These are phyloP conservation scores for Thecocarcelia acutangulata DNA, from an alignment of 2,888 invertebrate genomes.

Conservation along the genomic window DNA sequence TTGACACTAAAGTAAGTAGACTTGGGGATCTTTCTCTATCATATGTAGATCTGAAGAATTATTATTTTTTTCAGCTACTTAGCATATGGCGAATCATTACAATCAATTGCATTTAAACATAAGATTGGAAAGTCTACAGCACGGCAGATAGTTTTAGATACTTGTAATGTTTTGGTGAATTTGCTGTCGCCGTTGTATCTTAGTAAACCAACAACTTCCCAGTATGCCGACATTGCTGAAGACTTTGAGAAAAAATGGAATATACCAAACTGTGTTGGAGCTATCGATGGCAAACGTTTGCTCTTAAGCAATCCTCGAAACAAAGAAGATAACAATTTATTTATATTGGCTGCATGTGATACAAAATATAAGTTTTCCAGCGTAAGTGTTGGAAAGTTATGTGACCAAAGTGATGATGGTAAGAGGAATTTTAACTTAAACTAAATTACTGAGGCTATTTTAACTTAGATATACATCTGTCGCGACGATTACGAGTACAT, in stretches of 20 bases:
- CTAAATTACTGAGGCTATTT: background rate
- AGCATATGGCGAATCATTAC: slow-evolving; percentile 40
- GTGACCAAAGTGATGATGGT: slow-evolving; percentile 28
- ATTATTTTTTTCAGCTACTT: slow-evolving; percentile 37
- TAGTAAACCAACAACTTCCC: slow-evolving; percentile 20
- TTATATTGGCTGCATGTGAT: slow-evolving; percentile 49
- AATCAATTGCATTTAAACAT: slow-evolving; percentile 44
- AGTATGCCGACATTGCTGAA: slow-evolving; percentile 55
- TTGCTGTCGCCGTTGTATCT: slow-evolving; percentile 42
- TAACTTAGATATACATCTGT: no score
- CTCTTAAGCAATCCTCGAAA: slow-evolving; percentile 45
- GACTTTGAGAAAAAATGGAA: slow-evolving; percentile 56
- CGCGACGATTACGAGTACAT: no score
- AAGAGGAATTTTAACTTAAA: background rate
- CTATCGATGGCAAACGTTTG: slow-evolving; percentile 39
- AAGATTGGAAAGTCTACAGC: slow-evolving; percentile 57
- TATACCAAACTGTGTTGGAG: slow-evolving; percentile 59
- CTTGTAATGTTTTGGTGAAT: slow-evolving; percentile 34
- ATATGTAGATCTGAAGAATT: no score
- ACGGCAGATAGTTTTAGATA: slow-evolving; percentile 38
- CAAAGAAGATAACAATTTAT: slow-evolving; percentile 29
- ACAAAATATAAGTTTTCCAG: slow-evolving; percentile 43
- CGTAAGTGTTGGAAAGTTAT: slow-evolving; percentile 20
- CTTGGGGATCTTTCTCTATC: background rate
- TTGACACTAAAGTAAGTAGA: slow-evolving; percentile 37